phyloP scores from a whole-genome alignment of 2,888 invertebrate species.

The Pharmacophagus antenor region DNA sequence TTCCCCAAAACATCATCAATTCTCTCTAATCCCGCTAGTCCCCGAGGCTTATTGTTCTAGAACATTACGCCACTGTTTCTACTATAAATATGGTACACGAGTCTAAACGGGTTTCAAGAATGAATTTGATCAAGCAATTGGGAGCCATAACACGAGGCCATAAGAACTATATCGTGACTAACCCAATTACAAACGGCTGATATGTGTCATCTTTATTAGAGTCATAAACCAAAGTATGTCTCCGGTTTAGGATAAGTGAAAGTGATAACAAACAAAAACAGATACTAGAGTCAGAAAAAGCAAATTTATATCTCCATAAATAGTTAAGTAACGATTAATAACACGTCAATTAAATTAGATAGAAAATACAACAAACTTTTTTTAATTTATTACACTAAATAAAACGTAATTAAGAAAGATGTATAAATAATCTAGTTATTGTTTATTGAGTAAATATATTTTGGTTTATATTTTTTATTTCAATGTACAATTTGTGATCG shows the following conservation, averaged over 20 bases:
- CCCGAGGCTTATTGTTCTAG: not conserved
- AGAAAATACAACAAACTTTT: no score
- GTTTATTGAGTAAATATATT: no score
- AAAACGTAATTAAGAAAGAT: no score
- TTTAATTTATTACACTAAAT: no score
- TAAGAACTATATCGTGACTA: not conserved
- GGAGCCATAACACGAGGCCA: not conserved
- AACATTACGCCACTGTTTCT: not conserved
- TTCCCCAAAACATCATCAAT: not conserved
- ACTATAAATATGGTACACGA: not conserved
- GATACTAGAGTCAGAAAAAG: not conserved
- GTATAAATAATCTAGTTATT: no score
- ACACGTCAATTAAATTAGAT: no score
- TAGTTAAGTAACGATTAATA: not conserved
- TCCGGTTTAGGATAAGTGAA: slow-evolving; percentile 19
- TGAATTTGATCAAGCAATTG: not conserved
- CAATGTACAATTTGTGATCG: no score
- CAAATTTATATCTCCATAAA: not conserved
- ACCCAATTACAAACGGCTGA: not conserved
- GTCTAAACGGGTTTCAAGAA: not conserved
- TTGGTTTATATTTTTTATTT: no score
- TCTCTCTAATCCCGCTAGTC: not conserved
- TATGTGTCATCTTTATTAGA: slow-evolving; percentile 11
- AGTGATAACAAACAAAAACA: slow-evolving; percentile 13
- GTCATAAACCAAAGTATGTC: slow-evolving; percentile 22